A percentile compares a stretch with the other conserved stretches of the same genome.
phyloP scores from a whole-genome alignment of 2,888 invertebrate species.

The Loripinus fragilis region DNA sequence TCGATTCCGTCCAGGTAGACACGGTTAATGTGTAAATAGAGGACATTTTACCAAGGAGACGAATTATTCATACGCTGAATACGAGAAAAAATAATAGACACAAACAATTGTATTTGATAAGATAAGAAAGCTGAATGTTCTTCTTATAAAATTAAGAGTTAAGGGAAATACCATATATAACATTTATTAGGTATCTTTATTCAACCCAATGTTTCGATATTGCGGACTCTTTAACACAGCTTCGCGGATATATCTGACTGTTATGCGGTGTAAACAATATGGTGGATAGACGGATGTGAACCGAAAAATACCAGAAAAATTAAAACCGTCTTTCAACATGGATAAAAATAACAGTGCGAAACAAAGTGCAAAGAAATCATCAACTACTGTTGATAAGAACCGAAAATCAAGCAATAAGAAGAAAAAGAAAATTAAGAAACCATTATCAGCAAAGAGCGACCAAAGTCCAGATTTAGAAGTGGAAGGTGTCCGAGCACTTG shows the following conservation, averaged over 20 bases:
- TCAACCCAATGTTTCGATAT: too few relatives aligned
- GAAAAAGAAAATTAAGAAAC: conserved; percentile 70
- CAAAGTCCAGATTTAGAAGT: conserved; percentile 69
- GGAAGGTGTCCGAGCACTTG: conserved; percentile 63
- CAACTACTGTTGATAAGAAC: conserved; percentile 56
- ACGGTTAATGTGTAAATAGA: too few relatives aligned
- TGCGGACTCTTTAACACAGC: too few relatives aligned
- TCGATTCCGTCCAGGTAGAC: too few relatives aligned
- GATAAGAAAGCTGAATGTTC: too few relatives aligned
- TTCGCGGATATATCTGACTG: background rate
- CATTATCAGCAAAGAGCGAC: conserved; percentile 61
- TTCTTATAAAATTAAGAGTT: too few relatives aligned
- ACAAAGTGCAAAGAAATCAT: conserved; percentile 53
- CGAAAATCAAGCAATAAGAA: conserved; percentile 63
- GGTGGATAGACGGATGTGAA: conserved; percentile 25
- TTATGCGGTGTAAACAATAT: conserved; percentile 56
- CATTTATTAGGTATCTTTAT: too few relatives aligned
- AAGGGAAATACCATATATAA: too few relatives aligned
- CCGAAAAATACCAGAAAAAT: background rate
- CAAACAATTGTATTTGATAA: too few relatives aligned
- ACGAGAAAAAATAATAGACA: too few relatives aligned
- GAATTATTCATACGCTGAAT: too few relatives aligned
- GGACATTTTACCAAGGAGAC: too few relatives aligned
- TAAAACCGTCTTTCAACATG: conserved; percentile 41
- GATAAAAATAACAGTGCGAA: conserved; percentile 64